Conservation (phyloP, 2,113 vertebrate species). For the Takifugu flavidus region DNA sequence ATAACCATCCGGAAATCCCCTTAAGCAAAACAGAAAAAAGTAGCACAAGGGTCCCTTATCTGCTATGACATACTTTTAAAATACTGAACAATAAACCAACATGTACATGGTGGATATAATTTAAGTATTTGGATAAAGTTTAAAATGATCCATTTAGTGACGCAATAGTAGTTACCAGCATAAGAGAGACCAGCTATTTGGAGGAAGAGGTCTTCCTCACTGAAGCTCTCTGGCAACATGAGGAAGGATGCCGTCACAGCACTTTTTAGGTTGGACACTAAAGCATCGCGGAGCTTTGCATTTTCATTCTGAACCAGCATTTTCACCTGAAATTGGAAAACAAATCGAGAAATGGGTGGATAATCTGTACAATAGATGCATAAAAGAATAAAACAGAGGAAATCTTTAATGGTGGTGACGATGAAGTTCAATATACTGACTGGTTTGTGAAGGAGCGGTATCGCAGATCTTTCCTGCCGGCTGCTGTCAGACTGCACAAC, state of each 20-base stretch:
- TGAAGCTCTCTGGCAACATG: constrained; percentile 92
- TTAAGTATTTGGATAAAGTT: no score
- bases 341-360: background rate
- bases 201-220: constrained; percentile 89
- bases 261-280: constrained; percentile 88
- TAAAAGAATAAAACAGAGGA: no score
- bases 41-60: background rate
- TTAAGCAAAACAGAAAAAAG: constrained; percentile 32
- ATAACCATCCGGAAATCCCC: constrained; percentile 96
- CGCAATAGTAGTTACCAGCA: constrained; percentile 71
- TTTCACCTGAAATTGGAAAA: constrained; percentile 79
- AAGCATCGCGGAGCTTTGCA: constrained; percentile 76
- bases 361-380: background rate
- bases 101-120: no score
- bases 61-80: background rate
- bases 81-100: background rate
- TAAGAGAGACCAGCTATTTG: constrained; percentile 94
- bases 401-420: background rate
- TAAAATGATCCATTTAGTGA: background rate
- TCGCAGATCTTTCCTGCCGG: no score
- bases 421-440: constrained; percentile 66
- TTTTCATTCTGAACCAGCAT: constrained; percentile 86
- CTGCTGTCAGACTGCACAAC: no score
- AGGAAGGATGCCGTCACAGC: constrained; percentile 89
- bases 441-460: constrained; percentile 73